A percentile compares a stretch with the other conserved stretches of the same genome.
These are phyloP conservation scores for Pterophyllum scalare DNA, from an alignment of 2,113 vertebrate genomes.

Conservation along the genomic window DNA sequence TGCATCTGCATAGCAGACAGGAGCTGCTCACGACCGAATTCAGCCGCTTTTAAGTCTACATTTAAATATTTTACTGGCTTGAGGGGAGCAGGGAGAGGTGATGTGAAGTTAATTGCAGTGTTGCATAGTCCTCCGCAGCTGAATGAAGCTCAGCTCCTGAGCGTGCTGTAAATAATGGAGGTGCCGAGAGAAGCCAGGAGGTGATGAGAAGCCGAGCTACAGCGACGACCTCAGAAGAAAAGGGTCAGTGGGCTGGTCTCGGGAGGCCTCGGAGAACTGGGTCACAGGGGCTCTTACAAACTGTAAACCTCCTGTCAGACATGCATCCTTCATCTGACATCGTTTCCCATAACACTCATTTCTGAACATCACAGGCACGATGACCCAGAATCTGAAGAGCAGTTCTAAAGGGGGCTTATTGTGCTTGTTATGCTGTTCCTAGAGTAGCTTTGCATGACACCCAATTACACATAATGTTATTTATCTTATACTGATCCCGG, in stretches of 20 bases:
- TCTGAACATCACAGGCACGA: rapidly evolving
- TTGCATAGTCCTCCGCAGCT: background rate
- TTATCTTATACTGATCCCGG: background rate
- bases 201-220: background rate
- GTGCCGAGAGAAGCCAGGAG: background rate
- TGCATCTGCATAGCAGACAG: background rate
- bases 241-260: background rate
- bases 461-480: background rate
- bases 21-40: background rate
- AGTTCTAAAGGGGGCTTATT: background rate
- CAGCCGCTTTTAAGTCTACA: background rate
- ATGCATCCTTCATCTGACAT: background rate
- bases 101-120: background rate
- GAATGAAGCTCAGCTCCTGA: background rate
- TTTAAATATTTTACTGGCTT: background rate
- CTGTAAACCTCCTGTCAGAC: background rate
- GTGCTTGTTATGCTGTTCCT: background rate
- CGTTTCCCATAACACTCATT: background rate
- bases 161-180: background rate
- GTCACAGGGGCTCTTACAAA: background rate
- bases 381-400: background rate
- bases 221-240: background rate
- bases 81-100: background rate
- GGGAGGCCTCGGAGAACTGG: background rate
- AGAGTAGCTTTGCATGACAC: background rate